Base-by-base conservation (phyloP, 92 coral and sea anemone genomes). In the Zoanthus sansibaricus region DNA sequence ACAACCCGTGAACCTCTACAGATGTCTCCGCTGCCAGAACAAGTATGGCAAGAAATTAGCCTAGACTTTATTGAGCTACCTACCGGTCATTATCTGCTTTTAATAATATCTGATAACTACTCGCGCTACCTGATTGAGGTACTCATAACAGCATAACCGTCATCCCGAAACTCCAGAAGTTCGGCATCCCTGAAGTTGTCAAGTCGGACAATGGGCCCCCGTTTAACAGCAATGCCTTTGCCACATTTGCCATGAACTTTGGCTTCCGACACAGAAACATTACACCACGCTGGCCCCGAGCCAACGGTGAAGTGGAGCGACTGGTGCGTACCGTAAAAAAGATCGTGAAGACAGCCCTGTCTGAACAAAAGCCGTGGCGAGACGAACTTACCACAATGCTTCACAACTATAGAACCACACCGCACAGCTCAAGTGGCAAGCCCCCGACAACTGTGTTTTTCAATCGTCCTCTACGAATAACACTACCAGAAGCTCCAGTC, bases 261-360 rank as follows among this genome's bases (percentile, higher is more conserved):
- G 92, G 93, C 18, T 92, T 94, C 71, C 61, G 67, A 11, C 96
- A 91, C 56, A 86, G 91, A 11, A 91, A 89, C 55, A 52, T 94
- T 4, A 94, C 93, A 17, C 89, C 93, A 3, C 54, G 12, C 25
- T 92, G 92, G 93, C 93, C 89, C 20, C 32, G 88, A 31, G 42
- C 42, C 42, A 33, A 33, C 3, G 42, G 42, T 33, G 42, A 33
- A 33, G 42, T 33, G 42, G 42, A 93, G 86, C 86, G 91, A 10
- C 89, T 88, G 67, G 84, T 91, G 87, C 78, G 89, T 58, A 86
- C 90, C 30, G 83, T 93, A 11, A 93, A 93, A 79, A 91, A 84
- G 66, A 68, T 76, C 30, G 68, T 86, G 70, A 83, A 77, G 87
- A 79, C 92, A 75, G 91, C 94, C 32, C 75, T 64, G 30, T n/a